These are phyloP conservation scores for Caenorhabditis latens DNA, from an alignment of 1,140 invertebrate species.

Conservation along the genomic window DNA sequence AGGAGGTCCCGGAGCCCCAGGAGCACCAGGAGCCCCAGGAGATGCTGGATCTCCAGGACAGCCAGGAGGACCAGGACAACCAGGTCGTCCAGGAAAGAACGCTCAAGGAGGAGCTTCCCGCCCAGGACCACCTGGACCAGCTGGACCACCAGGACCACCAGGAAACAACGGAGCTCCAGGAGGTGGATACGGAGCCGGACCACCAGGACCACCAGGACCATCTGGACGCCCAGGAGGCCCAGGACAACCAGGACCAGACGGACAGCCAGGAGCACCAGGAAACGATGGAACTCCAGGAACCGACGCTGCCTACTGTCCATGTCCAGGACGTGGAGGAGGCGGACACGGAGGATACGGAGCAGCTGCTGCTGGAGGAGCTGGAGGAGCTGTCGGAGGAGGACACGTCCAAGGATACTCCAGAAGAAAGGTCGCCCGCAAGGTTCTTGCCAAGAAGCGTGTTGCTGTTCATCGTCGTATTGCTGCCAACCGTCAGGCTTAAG, in stretches of 20 bases:
- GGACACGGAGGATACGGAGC: slow-evolving; percentile 7
- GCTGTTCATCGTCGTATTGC: slow-evolving; percentile 21
- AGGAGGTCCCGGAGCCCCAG: slow-evolving; percentile 46
- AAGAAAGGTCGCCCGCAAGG: slow-evolving; percentile 41
- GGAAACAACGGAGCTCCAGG: slow-evolving; percentile 50
- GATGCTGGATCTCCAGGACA: slow-evolving; percentile 55
- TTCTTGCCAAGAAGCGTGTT: slow-evolving; percentile 39
- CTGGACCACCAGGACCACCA: slow-evolving; percentile 60
- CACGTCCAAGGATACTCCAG: slow-evolving; percentile 12
- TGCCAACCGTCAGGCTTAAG: slow-evolving; percentile 7
- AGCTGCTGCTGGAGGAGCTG: neutral
- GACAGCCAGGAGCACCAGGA: slow-evolving; percentile 50
- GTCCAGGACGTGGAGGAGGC: slow-evolving; percentile 44
- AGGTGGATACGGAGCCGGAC: slow-evolving; percentile 43
- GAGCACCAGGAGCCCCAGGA: slow-evolving; percentile 60
- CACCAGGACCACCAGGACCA: slow-evolving; percentile 55
- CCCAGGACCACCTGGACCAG: slow-evolving; percentile 53
- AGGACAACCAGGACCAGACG: slow-evolving; percentile 52
- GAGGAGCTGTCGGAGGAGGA: neutral
- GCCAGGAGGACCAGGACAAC: slow-evolving; percentile 58
- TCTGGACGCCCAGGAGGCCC: slow-evolving; percentile 37
- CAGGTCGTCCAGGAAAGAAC: slow-evolving; percentile 54
- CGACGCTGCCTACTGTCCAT: slow-evolving; percentile 58
- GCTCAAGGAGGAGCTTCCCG: slow-evolving; percentile 27
- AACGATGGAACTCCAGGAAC: slow-evolving; percentile 43